Evolutionary conservation across 2,113 vertebrate genomes (phyloP).

Genomic region (Columba janthina): DNA sequence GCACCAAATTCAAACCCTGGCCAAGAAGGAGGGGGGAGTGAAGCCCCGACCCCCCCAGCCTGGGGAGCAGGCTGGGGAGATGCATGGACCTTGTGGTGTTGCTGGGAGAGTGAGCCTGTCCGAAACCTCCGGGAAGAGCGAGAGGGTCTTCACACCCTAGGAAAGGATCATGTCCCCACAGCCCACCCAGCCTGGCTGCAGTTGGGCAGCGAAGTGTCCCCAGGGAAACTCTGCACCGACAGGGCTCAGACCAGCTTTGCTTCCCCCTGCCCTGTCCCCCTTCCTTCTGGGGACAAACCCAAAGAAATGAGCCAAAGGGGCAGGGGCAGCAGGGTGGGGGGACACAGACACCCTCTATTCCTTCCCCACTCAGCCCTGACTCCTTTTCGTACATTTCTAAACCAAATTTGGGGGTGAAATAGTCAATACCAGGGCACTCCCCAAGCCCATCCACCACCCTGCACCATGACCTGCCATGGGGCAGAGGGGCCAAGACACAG

Average conservation of each 20-base stretch:
- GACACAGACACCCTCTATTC: background rate
- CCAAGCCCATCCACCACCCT: rapidly evolving
- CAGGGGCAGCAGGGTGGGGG: background rate
- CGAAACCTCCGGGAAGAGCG: rapidly evolving
- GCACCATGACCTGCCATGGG: rapidly evolving
- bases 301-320: background rate
- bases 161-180: background rate
- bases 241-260: rapidly evolving
- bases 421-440: background rate
- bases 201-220: background rate
- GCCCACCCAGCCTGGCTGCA: background rate
- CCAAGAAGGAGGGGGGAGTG: background rate
- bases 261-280: rapidly evolving
- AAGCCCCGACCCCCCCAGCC: background rate
- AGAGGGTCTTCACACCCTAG: rapidly evolving
- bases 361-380: background rate
- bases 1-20: background rate
- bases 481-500: rapidly evolving
- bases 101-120: background rate
- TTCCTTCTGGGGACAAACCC: background rate
- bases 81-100: rapidly evolving
- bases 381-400: background rate
- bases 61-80: background rate
- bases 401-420: background rate
- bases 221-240: rapidly evolving